Conservation (phyloP, 1,140 invertebrate species). For the Stegodyphus mimosarum region DNA sequence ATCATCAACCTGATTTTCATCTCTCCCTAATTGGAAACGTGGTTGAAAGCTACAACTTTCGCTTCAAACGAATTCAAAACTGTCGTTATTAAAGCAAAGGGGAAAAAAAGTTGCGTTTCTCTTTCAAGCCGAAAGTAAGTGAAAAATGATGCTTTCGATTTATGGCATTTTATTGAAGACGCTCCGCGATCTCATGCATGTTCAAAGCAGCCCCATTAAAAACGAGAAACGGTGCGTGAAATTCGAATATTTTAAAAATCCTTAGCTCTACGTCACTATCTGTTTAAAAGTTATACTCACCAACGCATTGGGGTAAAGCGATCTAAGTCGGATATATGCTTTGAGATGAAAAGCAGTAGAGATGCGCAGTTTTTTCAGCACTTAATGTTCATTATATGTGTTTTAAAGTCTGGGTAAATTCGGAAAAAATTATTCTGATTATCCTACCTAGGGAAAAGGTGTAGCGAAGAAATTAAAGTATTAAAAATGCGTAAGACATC, state of each 20-base stretch:
- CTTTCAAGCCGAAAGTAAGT: too few relatives aligned
- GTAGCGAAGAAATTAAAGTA: too few relatives aligned
- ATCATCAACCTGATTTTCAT: too few relatives aligned
- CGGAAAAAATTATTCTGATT: too few relatives aligned
- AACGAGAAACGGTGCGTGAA: conserved; percentile 52
- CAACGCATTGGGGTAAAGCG: neutral
- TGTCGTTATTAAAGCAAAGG: neutral
- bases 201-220: conserved; percentile 45
- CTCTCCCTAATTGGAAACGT: too few relatives aligned
- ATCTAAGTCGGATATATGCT: conserved; percentile 2
- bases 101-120: neutral
- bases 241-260: conserved; percentile 52
- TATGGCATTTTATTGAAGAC: neutral
- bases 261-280: conserved; percentile 25
- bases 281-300: conserved; percentile 22
- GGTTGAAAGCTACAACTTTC: too few relatives aligned
- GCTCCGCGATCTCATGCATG: neutral
- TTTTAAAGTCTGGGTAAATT: too few relatives aligned
- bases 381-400: too few relatives aligned
- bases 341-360: neutral
- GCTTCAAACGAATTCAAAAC: too few relatives aligned
- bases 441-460: too few relatives aligned
- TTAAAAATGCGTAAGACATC: too few relatives aligned
- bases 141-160: too few relatives aligned
- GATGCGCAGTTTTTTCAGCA: neutral